Percentiles rank a stretch among this genome's conserved stretches.
Conservation (phyloP, 2,797 vertebrate species). For the Liparis tanakae region DNA sequence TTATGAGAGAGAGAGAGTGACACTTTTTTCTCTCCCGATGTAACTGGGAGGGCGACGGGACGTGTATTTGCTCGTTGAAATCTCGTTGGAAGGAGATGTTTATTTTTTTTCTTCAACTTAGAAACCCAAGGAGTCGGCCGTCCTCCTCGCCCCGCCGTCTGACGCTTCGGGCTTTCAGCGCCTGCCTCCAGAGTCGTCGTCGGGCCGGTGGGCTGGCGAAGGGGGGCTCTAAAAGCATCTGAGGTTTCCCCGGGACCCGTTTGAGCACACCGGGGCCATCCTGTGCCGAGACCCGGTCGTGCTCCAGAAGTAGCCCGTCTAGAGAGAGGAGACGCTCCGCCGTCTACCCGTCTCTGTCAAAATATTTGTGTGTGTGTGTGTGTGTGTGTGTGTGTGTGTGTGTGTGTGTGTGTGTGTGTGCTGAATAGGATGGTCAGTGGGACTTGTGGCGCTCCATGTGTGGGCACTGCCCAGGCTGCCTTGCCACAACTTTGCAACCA, state of each 20-base stretch:
- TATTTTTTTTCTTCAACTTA: constrained; percentile 76
- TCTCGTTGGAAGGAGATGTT: constrained; percentile 75
- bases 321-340: constrained; percentile 71
- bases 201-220: constrained; percentile 31
- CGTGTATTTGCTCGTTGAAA: constrained; percentile 74
- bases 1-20: constrained; percentile 61
- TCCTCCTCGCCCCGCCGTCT: constrained; percentile 63
- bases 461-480: constrained; percentile 72
- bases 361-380: constrained; percentile 74
- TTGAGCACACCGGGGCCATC: constrained; percentile 65
- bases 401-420: constrained; percentile 33
- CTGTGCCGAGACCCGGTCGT: constrained; percentile 48
- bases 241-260: constrained; percentile 75
- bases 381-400: constrained; percentile 33
- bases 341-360: constrained; percentile 77
- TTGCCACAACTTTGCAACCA: constrained; percentile 69
- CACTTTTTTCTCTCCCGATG: constrained; percentile 56
- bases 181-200: constrained; percentile 55
- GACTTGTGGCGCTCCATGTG: constrained; percentile 75
- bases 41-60: constrained; percentile 62
- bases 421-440: constrained; percentile 63
- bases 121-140: constrained; percentile 73
- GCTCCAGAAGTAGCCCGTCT: constrained; percentile 57
- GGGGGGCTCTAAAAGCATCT: constrained; percentile 77
- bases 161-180: constrained; percentile 64